phyloP scores from a whole-genome alignment of 2,888 invertebrate species.

The Heliconius charithonia region DNA sequence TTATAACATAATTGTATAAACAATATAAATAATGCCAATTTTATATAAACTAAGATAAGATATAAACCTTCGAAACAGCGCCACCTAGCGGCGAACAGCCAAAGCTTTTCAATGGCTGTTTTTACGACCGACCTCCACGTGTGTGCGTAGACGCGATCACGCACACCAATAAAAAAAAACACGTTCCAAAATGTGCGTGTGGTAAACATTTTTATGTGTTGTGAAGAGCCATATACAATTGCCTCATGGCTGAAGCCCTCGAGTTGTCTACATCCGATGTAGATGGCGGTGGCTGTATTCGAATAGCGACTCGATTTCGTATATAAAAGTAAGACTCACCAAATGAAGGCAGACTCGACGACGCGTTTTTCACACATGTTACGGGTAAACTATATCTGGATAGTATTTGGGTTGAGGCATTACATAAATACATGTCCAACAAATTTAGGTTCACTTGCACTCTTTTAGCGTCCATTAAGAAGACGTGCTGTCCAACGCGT shows the following conservation, averaged over 20 bases:
- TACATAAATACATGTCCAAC: conserved; percentile 57
- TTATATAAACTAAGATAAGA: conserved; percentile 51
- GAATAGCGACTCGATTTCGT: conserved; percentile 33
- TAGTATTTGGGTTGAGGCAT: conserved; percentile 60
- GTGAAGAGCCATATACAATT: conserved; percentile 67
- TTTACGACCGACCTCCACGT: conserved; percentile 61
- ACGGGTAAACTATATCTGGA: conserved; percentile 66
- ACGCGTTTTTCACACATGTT: conserved; percentile 63
- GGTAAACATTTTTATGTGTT: conserved; percentile 67
- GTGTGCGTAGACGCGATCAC: conserved; percentile 71
- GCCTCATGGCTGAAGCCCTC: conserved; percentile 58
- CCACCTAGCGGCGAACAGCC: conserved; percentile 80
- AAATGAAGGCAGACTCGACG: conserved; percentile 55
- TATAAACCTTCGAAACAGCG: conserved; percentile 70
- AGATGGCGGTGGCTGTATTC: conserved; percentile 76
- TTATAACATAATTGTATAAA: background rate
- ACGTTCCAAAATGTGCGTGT: conserved; percentile 72
- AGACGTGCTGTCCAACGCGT: conserved; percentile 79
- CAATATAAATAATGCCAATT: background rate
- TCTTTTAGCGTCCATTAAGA: conserved; percentile 72
- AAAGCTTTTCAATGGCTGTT: conserved; percentile 79
- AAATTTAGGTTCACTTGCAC: conserved; percentile 70
- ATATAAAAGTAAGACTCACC: conserved; percentile 61
- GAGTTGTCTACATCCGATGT: conserved; percentile 70
- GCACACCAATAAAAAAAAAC: conserved; percentile 67